phyloP scores from a whole-genome alignment of 2,113 vertebrate species.

The Antigone vipio region DNA sequence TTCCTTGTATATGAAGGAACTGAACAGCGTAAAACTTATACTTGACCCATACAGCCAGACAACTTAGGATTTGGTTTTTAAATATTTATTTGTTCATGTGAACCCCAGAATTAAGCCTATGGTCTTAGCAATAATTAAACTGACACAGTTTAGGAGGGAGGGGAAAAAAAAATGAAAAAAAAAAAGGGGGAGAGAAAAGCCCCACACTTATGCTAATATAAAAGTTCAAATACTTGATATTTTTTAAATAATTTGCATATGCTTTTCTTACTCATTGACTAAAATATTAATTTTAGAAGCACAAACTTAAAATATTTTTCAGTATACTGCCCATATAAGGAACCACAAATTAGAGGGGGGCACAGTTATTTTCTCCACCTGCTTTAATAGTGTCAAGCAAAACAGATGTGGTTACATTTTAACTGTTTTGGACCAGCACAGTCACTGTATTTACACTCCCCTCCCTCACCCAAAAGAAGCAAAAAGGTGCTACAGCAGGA shows the following conservation, averaged over 20 bases:
- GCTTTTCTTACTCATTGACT: not conserved
- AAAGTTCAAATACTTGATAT: not conserved
- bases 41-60: not conserved
- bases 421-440: not conserved
- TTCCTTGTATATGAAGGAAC: not conserved
- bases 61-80: not conserved
- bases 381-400: not conserved
- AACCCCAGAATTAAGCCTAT: not conserved
- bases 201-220: not conserved
- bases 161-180: no score
- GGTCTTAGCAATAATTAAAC: not conserved
- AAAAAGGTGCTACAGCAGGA: not conserved
- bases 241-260: not conserved
- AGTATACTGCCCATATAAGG: not conserved
- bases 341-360: not conserved
- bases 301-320: constrained; percentile 6
- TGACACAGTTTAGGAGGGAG: no score
- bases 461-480: not conserved
- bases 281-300: constrained; percentile 6
- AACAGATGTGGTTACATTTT: not conserved
- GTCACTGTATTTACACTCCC: not conserved
- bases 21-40: not conserved
- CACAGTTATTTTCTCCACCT: not conserved
- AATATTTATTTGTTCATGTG: not conserved
- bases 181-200: not conserved